Percentiles rank a stretch among this genome's conserved stretches.
Evolutionary conservation across 2,797 vertebrate species (phyloP).

Genomic region (Lindbergichthys nudifrons): DNA sequence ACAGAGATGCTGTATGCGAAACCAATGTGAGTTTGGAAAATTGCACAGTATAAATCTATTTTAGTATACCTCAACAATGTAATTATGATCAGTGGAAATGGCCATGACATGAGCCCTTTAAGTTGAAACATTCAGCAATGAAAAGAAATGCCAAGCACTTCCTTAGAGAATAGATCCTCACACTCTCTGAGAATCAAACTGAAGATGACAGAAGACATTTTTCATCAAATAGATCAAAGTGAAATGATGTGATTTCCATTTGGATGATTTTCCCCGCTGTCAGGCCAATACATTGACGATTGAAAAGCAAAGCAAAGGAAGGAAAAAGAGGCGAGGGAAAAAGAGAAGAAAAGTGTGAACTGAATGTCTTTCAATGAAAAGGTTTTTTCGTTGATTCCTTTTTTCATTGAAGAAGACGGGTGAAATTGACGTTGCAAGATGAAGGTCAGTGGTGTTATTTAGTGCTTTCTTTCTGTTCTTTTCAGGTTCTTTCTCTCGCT

Average conservation of each 20-base stretch:
- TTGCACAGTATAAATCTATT: too few relatives aligned
- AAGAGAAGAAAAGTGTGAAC: not conserved
- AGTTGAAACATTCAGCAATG: constrained; percentile 16
- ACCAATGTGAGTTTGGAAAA: too few relatives aligned
- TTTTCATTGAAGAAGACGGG: constrained; percentile 22
- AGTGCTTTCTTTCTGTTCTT: constrained; percentile 6
- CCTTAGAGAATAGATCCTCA: constrained; percentile 13
- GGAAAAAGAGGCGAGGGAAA: too few relatives aligned
- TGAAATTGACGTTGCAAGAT: constrained; percentile 22
- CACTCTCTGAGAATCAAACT: constrained; percentile 31
- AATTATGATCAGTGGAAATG: too few relatives aligned
- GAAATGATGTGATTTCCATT: constrained; percentile 22
- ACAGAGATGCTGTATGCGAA: too few relatives aligned
- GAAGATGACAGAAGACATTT: constrained; percentile 49
- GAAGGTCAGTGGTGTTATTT: constrained; percentile 27
- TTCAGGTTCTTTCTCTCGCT: not conserved
- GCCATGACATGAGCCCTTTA: too few relatives aligned
- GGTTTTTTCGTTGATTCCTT: constrained; percentile 9
- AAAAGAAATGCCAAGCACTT: not conserved
- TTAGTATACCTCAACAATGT: too few relatives aligned
- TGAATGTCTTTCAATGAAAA: constrained; percentile 35
- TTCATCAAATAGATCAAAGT: constrained; percentile 42
- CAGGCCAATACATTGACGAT: constrained; percentile 31
- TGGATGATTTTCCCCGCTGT: constrained; percentile 31
- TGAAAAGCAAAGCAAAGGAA: constrained; percentile 41